Conservation (phyloP, 1,140 invertebrate genomes). For the Drosophila varians region DNA sequence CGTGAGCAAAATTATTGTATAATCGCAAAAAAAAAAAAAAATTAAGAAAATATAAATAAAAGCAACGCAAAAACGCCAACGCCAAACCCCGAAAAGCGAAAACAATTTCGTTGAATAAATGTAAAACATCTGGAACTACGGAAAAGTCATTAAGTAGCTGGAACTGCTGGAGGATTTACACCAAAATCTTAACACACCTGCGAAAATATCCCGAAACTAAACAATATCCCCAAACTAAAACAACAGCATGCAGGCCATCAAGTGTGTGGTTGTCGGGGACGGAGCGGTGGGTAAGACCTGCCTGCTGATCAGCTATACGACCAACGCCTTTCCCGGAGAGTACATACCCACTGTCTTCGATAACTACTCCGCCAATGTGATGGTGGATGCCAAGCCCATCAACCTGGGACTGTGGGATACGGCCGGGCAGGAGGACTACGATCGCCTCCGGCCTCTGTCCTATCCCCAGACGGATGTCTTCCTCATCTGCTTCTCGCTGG, state of each 20-base stretch:
- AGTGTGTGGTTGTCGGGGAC: conserved; percentile 97
- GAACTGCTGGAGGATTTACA: neutral
- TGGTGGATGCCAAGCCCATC: conserved; percentile 99
- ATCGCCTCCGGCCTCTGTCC: conserved; percentile 95
- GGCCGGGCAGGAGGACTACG: conserved; percentile 97
- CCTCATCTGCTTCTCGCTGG: conserved; percentile 98
- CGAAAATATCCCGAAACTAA: neutral
- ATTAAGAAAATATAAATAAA: conserved; percentile 22
- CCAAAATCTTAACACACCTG: neutral
- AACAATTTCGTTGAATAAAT: conserved; percentile 19
- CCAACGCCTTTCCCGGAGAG: conserved; percentile 97
- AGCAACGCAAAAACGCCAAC: conserved; percentile 34
- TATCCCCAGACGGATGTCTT: conserved; percentile 99
- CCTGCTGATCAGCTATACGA: conserved; percentile 97
- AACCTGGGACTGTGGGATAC: conserved; percentile 98
- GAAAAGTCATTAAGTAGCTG: neutral
- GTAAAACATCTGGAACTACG: conserved; percentile 9
- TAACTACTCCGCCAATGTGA: conserved; percentile 99
- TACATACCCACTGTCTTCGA: conserved; percentile 99
- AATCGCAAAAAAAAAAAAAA: conserved; percentile 64
- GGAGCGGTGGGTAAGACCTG: conserved; percentile 99
- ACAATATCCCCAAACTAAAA: neutral
- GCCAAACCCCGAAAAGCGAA: conserved; percentile 14
- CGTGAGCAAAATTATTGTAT: conserved; percentile 73
- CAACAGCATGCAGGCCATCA: conserved; percentile 93